A percentile compares a stretch with the other conserved stretches of the same genome.
phyloP scores from a whole-genome alignment of 2,888 invertebrate genomes.

The Poecilus cupreus region DNA sequence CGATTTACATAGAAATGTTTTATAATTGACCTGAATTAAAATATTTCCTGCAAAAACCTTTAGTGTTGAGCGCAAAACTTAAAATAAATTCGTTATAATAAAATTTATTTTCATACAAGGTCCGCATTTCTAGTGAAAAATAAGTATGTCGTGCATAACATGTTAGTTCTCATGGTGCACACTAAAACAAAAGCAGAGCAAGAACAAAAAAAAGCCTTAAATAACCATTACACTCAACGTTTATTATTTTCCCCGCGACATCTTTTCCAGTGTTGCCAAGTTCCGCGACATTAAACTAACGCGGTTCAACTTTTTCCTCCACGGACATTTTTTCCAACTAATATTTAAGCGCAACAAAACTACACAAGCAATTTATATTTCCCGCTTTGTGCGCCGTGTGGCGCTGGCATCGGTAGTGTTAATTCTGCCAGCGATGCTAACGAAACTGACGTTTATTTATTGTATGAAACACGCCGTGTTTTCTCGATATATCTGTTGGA shows the following conservation, averaged over 20 bases:
- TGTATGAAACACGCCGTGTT: neutral
- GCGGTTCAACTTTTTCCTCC: neutral
- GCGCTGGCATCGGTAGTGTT: neutral
- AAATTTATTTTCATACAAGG: too few relatives aligned
- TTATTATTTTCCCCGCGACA: conserved; percentile 12
- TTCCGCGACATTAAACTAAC: conserved; percentile 21
- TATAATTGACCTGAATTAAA: too few relatives aligned
- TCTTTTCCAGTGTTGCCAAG: neutral
- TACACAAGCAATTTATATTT: conserved; percentile 18
- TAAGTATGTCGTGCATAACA: conserved; percentile 1
- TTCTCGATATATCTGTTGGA: neutral
- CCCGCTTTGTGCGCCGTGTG: neutral
- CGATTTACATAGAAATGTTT: too few relatives aligned
- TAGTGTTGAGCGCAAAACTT: too few relatives aligned
- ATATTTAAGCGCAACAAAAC: conserved; percentile 19
- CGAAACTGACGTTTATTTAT: neutral
- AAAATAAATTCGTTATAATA: too few relatives aligned
- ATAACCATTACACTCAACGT: conserved; percentile 19
- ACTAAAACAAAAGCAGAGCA: neutral
- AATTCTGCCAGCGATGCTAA: neutral
- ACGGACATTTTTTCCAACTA: conserved; percentile 14
- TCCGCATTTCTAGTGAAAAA: neutral
- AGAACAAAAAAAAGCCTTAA: conserved; percentile 14
- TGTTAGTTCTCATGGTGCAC: neutral
- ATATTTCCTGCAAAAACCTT: too few relatives aligned